Base-by-base conservation (phyloP, 2,113 vertebrate genomes). In the Neotragus pygmaeus region DNA sequence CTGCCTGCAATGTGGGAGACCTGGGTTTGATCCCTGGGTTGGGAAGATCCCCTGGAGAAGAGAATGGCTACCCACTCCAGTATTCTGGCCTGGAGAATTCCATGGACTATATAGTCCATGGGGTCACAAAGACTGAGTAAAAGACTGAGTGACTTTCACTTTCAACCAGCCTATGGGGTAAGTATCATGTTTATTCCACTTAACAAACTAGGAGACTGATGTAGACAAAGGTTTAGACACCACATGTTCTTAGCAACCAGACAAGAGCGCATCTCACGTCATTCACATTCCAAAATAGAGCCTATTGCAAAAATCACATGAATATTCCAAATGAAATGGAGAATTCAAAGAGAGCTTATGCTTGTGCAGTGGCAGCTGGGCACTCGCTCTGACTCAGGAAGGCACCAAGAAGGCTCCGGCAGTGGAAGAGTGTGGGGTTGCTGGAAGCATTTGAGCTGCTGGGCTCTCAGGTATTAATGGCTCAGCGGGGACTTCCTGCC, bases 301-400 rank as follows among this genome's bases (percentile, higher is more conserved):
- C 43, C 77, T n/a, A 28, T 10, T 70, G 82, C 81, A 57, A 60
- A 94, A 85, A 12, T 43, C 33, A 13, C 82, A 89, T 93, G 92
- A 96, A 95, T 97, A 94, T 97, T 94, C 95, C 95, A 47, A 39
- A 60, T 77, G 94, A 93, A 96, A 96, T 78, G 66, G 95, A 97
- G 91, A 95, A 91, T 85, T 97, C 96, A 94, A 94, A 97, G 91
- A 77, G 77, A 78, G 23, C 25, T 58, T 94, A 33, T 92, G 82
- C 73, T 33, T 16, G 27, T 14, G 87, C 62, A 43, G 81, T 60
- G 80, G 75, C 64, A 47, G 93, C 88, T 28, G 12, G 25, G 2
- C 39, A 1, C 14, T 3, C 5, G 49, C 80, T 36, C 19, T 17
- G 2, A 14, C 28, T 36, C 64, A 19, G 86, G 77, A 64, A 90